These are phyloP conservation scores for Bombyx mori DNA, from an alignment of 1,140 invertebrate genomes.

Conservation along the genomic window DNA sequence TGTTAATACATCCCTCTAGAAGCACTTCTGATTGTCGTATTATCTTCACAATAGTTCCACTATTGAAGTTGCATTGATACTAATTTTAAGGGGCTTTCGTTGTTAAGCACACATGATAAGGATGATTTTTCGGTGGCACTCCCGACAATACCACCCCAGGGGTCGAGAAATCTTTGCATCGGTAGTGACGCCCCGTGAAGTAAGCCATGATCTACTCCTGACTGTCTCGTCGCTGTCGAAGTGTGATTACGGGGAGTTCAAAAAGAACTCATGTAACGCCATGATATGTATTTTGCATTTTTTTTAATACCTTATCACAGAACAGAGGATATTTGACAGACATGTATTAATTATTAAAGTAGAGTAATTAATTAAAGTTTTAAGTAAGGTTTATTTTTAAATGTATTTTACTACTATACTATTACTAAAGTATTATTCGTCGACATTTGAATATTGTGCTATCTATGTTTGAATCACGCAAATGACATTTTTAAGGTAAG, in stretches of 20 bases:
- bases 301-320: too few relatives aligned
- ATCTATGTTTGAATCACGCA: too few relatives aligned
- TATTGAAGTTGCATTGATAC: constrained; percentile 56
- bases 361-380: too few relatives aligned
- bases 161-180: constrained; percentile 62
- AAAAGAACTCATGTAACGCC: neutral
- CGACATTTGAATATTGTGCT: too few relatives aligned
- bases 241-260: constrained; percentile 3
- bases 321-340: too few relatives aligned
- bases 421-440: too few relatives aligned
- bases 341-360: too few relatives aligned
- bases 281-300: too few relatives aligned
- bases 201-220: constrained; percentile 64
- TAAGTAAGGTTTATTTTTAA: too few relatives aligned
- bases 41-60: constrained; percentile 64
- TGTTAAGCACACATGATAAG: constrained; percentile 27
- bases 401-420: too few relatives aligned
- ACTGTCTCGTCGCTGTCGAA: constrained; percentile 34
- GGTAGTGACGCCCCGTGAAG: constrained; percentile 64
- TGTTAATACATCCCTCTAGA: constrained; percentile 11
- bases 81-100: constrained; percentile 12
- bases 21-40: constrained; percentile 63
- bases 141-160: constrained; percentile 55
- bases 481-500: too few relatives aligned
- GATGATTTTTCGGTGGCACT: constrained; percentile 23